Conservation (phyloP, 2,888 invertebrate species). For the Perizoma flavofasciatum region DNA sequence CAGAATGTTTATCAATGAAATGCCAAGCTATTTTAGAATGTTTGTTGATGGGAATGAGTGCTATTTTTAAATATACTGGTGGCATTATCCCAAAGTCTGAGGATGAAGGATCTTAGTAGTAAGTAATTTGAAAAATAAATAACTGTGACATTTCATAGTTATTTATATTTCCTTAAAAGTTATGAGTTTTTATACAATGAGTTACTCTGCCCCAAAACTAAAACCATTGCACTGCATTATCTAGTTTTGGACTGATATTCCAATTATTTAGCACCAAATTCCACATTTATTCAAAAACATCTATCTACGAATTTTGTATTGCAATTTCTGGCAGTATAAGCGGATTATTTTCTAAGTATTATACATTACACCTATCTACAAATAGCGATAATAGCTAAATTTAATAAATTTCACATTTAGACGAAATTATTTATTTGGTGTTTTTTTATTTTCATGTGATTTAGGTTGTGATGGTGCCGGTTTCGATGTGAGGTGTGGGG, state of each 20-base stretch:
- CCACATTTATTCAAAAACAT: constrained; percentile 68
- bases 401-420: constrained; percentile 10
- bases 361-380: constrained; percentile 16
- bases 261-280: constrained; percentile 76
- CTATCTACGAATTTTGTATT: constrained; percentile 50
- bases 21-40: constrained; percentile 4
- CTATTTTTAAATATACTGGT: constrained; percentile 8
- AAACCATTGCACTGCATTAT: constrained; percentile 31
- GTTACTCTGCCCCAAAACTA: constrained; percentile 20
- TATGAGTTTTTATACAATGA: constrained; percentile 29
- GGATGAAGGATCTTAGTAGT: constrained; percentile 9
- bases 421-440: constrained; percentile 9
- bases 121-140: constrained; percentile 27
- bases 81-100: constrained; percentile 6
- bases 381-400: constrained; percentile 17
- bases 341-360: constrained; percentile 19
- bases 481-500: not conserved
- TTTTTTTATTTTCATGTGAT: constrained; percentile 16
- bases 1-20: not conserved
- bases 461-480: constrained; percentile 2
- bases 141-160: constrained; percentile 24
- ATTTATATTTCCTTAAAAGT: constrained; percentile 27
- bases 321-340: constrained; percentile 35
- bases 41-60: not conserved
- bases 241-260: constrained; percentile 66